A percentile compares a stretch with the other conserved stretches of the same genome.
These are phyloP conservation scores for Hirundo rustica DNA, from an alignment of 2,797 vertebrate species.

Conservation along the genomic window DNA sequence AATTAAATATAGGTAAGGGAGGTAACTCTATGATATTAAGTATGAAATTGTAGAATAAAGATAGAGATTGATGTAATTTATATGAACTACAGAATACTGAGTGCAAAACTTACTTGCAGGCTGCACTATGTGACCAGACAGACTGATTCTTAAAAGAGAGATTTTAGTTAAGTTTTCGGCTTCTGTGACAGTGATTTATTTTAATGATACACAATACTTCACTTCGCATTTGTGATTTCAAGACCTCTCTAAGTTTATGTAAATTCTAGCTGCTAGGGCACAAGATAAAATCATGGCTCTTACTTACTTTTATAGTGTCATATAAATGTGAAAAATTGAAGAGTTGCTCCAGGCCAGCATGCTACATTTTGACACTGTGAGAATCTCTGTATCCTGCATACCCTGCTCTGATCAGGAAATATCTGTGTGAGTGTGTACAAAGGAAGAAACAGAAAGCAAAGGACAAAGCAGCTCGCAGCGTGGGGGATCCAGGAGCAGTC, in stretches of 20 bases:
- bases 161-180: constrained; percentile 52
- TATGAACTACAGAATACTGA: not conserved
- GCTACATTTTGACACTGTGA: constrained; percentile 54
- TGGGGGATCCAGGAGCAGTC: not conserved
- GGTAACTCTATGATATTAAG: constrained; percentile 28
- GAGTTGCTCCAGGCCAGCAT: constrained; percentile 67
- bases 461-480: not conserved
- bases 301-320: constrained; percentile 67
- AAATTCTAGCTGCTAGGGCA: constrained; percentile 65
- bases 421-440: not conserved
- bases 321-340: constrained; percentile 72
- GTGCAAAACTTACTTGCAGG: not conserved
- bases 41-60: constrained; percentile 33
- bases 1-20: constrained; percentile 49
- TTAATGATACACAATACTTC: constrained; percentile 55
- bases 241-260: constrained; percentile 65
- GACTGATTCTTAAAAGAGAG: constrained; percentile 14
- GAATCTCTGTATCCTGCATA: constrained; percentile 29
- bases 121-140: not conserved
- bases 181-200: constrained; percentile 58
- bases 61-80: not conserved
- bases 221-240: constrained; percentile 70
- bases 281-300: constrained; percentile 64
- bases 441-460: not conserved
- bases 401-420: constrained; percentile 24